These are phyloP conservation scores for Scomberomorus guttatus DNA, from an alignment of 2,797 vertebrate species.

Conservation along the genomic window DNA sequence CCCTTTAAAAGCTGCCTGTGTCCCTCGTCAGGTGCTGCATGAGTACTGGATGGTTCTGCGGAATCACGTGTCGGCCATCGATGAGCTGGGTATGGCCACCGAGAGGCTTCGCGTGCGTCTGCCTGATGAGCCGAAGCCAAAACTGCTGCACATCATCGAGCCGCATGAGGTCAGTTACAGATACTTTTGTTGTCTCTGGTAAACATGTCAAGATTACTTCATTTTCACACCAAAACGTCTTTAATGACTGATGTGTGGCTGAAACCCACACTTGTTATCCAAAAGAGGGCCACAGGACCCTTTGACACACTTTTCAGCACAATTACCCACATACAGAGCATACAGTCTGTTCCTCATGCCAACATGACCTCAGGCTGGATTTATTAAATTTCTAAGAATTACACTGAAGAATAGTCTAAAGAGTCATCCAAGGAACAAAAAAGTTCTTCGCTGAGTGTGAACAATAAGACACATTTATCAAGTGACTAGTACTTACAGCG, in stretches of 20 bases:
- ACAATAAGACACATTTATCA: too few species aligned
- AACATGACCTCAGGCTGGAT: not conserved
- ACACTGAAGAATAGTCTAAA: too few species aligned
- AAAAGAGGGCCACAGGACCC: not conserved
- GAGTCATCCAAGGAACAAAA: too few species aligned
- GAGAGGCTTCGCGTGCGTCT: constrained; percentile 94
- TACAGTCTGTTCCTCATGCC: not conserved
- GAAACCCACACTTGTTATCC: not conserved
- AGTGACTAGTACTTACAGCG: too few species aligned
- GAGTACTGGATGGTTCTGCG: constrained; percentile 99
- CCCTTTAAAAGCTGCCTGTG: not conserved
- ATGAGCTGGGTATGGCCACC: constrained; percentile 98
- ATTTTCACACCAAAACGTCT: not conserved
- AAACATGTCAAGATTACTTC: too few species aligned
- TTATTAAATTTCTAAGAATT: too few species aligned
- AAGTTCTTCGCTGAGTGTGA: too few species aligned
- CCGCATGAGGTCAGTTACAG: constrained; percentile 90
- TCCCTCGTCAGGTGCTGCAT: constrained; percentile 89
- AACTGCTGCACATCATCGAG: constrained; percentile 97
- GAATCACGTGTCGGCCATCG: constrained; percentile 96
- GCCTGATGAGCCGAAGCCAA: constrained; percentile 95
- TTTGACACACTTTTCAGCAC: not conserved
- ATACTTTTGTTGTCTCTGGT: not conserved
- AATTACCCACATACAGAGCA: not conserved
- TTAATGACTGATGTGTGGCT: not conserved